phyloP scores from a whole-genome alignment of 2,888 invertebrate species.

The Drosophila multiciliata region DNA sequence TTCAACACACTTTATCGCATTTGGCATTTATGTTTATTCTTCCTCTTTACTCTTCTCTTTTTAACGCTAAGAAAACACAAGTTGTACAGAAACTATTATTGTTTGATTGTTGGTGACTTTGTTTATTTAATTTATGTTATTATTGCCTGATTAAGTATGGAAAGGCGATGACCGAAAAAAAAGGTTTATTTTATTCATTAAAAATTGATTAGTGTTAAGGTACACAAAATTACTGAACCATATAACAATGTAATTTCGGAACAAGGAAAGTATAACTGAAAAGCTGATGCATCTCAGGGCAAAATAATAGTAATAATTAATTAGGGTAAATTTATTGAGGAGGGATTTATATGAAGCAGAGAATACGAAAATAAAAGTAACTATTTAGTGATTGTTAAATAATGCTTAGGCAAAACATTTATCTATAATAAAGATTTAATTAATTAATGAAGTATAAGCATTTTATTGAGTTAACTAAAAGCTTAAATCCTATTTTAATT shows the following conservation, averaged over 20 bases:
- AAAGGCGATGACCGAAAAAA: conserved; percentile 27
- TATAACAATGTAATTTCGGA: conserved; percentile 55
- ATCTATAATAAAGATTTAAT: background rate
- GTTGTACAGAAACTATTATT: conserved; percentile 41
- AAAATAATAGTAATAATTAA: conserved; percentile 1
- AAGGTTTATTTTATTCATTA: conserved; percentile 61
- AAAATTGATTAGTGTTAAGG: conserved; percentile 72
- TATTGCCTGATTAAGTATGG: conserved; percentile 77
- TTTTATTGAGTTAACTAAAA: background rate
- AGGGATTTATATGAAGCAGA: conserved; percentile 11
- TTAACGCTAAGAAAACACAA: conserved; percentile 60
- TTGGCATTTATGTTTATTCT: conserved; percentile 28
- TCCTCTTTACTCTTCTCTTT: conserved; percentile 3
- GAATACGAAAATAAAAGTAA: background rate
- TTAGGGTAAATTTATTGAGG: background rate
- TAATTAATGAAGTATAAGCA: background rate
- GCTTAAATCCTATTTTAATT: background rate
- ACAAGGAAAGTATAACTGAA: conserved; percentile 1
- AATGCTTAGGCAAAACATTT: background rate
- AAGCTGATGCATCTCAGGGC: background rate
- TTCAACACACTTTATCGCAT: conserved; percentile 75
- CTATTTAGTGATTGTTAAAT: background rate
- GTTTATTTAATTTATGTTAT: conserved; percentile 80
- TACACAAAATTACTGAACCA: conserved; percentile 39
- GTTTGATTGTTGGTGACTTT: conserved; percentile 55